Conservation (phyloP, 2,888 invertebrate species). For the Caenorhabditis sinica region DNA sequence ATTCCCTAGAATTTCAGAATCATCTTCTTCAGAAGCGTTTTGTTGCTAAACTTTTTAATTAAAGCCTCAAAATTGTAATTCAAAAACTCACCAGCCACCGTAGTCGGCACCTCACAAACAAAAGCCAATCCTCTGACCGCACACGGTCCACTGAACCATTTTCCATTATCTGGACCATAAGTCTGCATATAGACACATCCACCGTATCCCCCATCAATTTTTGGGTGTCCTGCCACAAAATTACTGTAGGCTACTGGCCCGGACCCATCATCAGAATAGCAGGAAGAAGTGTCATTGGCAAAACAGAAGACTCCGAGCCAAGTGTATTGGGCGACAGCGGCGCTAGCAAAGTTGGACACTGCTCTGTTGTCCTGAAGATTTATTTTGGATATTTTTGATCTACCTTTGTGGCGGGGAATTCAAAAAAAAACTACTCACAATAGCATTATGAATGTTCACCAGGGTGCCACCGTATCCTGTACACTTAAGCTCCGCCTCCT, state of each 20-base stretch:
- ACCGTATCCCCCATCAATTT: not conserved
- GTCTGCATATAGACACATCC: slow-evolving; percentile 40
- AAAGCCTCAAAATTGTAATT: too few relatives aligned
- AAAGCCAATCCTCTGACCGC: slow-evolving; percentile 14
- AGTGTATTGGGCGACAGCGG: not conserved
- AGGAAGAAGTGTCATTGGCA: not conserved
- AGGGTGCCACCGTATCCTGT: slow-evolving; percentile 22
- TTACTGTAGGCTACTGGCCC: slow-evolving; percentile 4
- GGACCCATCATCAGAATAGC: slow-evolving; percentile 30
- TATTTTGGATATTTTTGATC: not conserved
- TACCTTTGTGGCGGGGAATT: too few relatives aligned
- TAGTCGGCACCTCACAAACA: slow-evolving; percentile 36
- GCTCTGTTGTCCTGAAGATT: slow-evolving; percentile 39
- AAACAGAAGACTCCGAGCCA: slow-evolving; percentile 51
- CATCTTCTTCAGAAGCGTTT: too few relatives aligned
- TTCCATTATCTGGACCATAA: not conserved
- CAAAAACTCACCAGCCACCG: not conserved
- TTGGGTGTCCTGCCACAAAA: slow-evolving; percentile 16
- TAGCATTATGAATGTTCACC: slow-evolving; percentile 33
- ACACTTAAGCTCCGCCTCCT: slow-evolving; percentile 26
- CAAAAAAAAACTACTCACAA: too few relatives aligned
- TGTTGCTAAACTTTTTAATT: too few relatives aligned
- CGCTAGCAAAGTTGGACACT: slow-evolving; percentile 3
- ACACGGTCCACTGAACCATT: slow-evolving; percentile 33
- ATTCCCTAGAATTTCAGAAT: too few relatives aligned